Evolutionary conservation across 2,888 invertebrate genomes (phyloP), one percentile per base, ranked within the genome.

Genomic region (Lasius platythorax): DNA sequence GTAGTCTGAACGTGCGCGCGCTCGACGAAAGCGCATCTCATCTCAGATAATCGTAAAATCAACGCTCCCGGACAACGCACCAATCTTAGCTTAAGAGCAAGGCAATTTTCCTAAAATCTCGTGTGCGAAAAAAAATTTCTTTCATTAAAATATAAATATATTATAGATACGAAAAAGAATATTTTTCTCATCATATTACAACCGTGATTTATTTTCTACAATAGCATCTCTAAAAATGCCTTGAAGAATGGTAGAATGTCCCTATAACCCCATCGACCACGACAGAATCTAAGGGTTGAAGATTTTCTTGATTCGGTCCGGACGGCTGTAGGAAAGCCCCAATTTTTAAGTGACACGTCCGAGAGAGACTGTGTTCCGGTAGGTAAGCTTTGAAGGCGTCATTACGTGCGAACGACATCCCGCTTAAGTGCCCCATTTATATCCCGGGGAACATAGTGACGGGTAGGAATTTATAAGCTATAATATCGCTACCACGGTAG

Each of bases 401-500:
- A 91, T 92, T 92, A 92, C 90, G 92, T 89, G 91, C 91, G 88
- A 91, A 92, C 92, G 91, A 92, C 93, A 90, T 91, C 88, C 91
- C 88, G 91, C 91, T 91, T 90, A 92, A 92, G 89, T 92, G 91
- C 85, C 81, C 91, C 93, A 91, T 93, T 92, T 92, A 92, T 92
- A 90, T 89, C 90, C 87, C 58, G 68, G 61, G 74, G 63, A 84
- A 87, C 86, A 84, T 84, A 90, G 89, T 89, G 89, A 86, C 88
- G 86, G 84, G 85, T 83, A 89, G 91, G 91, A 94, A 94, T 94
- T 94, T 94, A 94, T 93, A 93, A 91, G 94, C 93, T 92, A 93
- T 94, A 94, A 94, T 92, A 93, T 91, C 85, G 93, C 93, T 93
- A 92, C 92, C 89, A 90, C 87, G 93, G 94, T 92, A 93, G 93